A percentile compares a stretch with the other conserved stretches of the same genome.
These are phyloP conservation scores for Macrophya annulata DNA, from an alignment of 2,888 invertebrate species.

Conservation along the genomic window DNA sequence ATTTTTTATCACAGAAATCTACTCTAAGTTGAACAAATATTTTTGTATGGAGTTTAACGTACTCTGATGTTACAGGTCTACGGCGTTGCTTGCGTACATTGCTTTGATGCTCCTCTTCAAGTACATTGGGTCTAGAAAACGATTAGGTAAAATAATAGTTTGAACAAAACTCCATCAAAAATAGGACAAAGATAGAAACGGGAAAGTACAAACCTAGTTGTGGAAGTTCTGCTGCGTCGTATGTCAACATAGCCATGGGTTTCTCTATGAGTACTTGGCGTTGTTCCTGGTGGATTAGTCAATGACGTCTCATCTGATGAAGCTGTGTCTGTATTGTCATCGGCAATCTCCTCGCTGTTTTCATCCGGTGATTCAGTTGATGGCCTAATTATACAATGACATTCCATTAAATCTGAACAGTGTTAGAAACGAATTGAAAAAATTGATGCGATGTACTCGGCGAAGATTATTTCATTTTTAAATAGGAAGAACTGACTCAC, in stretches of 20 bases:
- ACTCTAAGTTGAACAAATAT: neutral
- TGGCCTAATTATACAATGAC: constrained; percentile 60
- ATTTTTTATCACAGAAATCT: neutral
- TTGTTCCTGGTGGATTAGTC: constrained; percentile 70
- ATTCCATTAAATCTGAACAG: neutral
- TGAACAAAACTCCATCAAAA: neutral
- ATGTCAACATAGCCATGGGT: constrained; percentile 76
- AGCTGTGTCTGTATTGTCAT: constrained; percentile 79
- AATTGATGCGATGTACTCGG: neutral
- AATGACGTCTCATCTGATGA: constrained; percentile 72
- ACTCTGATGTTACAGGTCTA: constrained; percentile 21
- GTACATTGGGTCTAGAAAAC: constrained; percentile 58
- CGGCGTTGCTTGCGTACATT: constrained; percentile 47
- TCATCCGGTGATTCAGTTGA: constrained; percentile 63
- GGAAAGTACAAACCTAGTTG: constrained; percentile 63
- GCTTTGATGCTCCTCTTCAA: constrained; percentile 69
- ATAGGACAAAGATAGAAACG: neutral
- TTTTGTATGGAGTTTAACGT: neutral
- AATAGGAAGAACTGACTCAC: constrained; percentile 72
- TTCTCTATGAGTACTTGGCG: constrained; percentile 66
- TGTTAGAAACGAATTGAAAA: neutral
- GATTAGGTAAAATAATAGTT: neutral
- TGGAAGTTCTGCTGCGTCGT: constrained; percentile 72
- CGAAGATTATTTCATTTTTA: neutral
- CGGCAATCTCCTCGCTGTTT: constrained; percentile 72